Base-by-base conservation (phyloP, 2,797 vertebrate genomes). In the Eospalax fontanierii region DNA sequence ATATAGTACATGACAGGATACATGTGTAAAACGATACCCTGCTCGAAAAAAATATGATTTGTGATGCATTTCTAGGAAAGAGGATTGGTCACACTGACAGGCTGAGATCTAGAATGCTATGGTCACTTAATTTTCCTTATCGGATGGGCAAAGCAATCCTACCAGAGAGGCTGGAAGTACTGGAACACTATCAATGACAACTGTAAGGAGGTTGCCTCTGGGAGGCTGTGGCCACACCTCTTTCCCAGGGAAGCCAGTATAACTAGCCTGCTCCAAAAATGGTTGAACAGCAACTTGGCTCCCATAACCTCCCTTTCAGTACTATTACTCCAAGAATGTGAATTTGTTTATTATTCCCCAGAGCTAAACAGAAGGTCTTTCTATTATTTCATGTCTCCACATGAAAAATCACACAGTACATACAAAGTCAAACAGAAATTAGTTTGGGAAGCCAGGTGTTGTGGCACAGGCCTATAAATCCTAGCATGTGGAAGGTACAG, bases 11-110 rank as follows among this genome's bases (percentile, higher is more conserved):
- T 54, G 8, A 54, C 14, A 54, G 9, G 50, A 54, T 54, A 54
- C 9, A 30, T 74, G 35, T 35, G 79, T 74, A 89, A 80, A 65
- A 89, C 14, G 50, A 54, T 54, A 68, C 65, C 86, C 86, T 90
- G 73, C 84, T n/a, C 78, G 50, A 92, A 78, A n/a, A 78, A 93
- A 91, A 66, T 22, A 74, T 50, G 70, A 89, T 74, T 87, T 87
- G 90, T 26, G 33, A 86, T 28, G 22, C 4, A 7, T 79, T 33
- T 89, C 54, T 46, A 83, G 40, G 76, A 70, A 81, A 50, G 63
- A 50, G 61, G 83, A 88, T 2, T 59, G 79, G 63, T 88, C 57
- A 57, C 59, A 11, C 9, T 18, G 28, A 91, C 0, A 81, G 57
- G 75, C 30, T 46, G 79, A 30, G 57, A 28, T 76, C 78, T 87